These are phyloP conservation scores for Vesta saturnalis DNA, from an alignment of 2,888 invertebrate species.

Conservation along the genomic window DNA sequence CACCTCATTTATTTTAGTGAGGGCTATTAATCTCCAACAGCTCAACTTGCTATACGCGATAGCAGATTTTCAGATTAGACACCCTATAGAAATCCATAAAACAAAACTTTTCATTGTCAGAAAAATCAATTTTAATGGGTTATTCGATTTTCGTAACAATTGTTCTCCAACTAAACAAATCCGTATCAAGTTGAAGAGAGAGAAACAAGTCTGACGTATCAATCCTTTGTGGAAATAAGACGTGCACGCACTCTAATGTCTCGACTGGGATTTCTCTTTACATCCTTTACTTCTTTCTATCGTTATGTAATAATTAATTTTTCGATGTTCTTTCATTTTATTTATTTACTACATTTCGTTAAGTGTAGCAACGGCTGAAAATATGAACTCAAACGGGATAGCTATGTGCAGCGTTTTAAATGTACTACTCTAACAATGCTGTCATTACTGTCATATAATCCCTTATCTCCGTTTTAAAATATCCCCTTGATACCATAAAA, in stretches of 20 bases:
- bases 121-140: slow-evolving; percentile 17
- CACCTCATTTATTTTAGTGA: slow-evolving; percentile 27
- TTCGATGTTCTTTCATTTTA: too few relatives aligned
- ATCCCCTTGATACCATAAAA: too few relatives aligned
- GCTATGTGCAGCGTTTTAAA: too few relatives aligned
- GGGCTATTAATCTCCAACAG: slow-evolving; percentile 25
- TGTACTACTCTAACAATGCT: too few relatives aligned
- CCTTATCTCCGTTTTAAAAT: too few relatives aligned
- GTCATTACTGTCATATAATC: too few relatives aligned
- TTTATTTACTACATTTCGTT: too few relatives aligned
- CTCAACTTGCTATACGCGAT: slow-evolving; percentile 12
- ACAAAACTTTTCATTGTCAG: slow-evolving; percentile 17
- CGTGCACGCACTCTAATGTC: slow-evolving; percentile 24
- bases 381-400: too few relatives aligned
- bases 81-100: slow-evolving; percentile 22
- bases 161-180: slow-evolving; percentile 15
- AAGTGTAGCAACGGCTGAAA: too few relatives aligned
- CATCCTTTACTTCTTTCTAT: slow-evolving; percentile 9
- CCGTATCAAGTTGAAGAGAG: slow-evolving; percentile 15
- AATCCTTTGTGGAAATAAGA: slow-evolving; percentile 19
- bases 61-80: slow-evolving; percentile 17
- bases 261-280: slow-evolving; percentile 23
- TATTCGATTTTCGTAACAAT: neutral
- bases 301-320: too few relatives aligned
- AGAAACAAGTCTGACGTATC: slow-evolving; percentile 8